Percentiles rank a stretch among this genome's conserved stretches.
Evolutionary conservation across 1,140 invertebrate genomes (phyloP).

Genomic region (Brachionus manjavacas): DNA sequence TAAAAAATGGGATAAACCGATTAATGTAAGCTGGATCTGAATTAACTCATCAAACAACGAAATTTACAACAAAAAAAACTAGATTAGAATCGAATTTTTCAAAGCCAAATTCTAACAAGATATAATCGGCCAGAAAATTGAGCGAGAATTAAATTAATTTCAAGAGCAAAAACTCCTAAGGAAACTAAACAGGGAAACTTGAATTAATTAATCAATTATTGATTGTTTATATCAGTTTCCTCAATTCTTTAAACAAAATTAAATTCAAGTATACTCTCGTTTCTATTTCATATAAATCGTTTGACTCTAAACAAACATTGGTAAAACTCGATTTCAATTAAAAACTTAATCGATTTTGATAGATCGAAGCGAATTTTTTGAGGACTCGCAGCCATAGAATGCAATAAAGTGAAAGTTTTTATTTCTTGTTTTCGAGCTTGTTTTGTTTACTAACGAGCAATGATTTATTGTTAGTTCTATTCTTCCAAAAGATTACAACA

Average conservation of each 20-base stretch:
- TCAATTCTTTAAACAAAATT: not conserved
- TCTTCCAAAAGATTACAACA: not conserved
- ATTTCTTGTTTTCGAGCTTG: not conserved
- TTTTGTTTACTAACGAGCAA: not conserved
- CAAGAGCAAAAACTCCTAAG: not conserved
- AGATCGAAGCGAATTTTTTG: slow-evolving; percentile 16
- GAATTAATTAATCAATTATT: slow-evolving; percentile 36
- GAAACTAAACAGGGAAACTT: not conserved
- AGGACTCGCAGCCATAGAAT: not conserved
- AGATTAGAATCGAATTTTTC: not conserved
- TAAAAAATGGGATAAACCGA: not conserved
- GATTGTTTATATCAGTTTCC: slow-evolving; percentile 34
- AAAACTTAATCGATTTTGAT: slow-evolving; percentile 26
- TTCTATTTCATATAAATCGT: not conserved
- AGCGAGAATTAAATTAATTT: not conserved
- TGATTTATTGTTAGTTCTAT: not conserved
- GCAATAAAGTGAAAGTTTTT: not conserved
- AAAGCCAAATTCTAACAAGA: not conserved
- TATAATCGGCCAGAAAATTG: not conserved
- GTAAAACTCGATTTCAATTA: not conserved
- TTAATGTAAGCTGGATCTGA: not conserved
- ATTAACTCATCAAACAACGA: not conserved
- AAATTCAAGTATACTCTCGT: not conserved
- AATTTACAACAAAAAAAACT: not conserved
- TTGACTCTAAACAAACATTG: not conserved